Percentiles rank a stretch among this genome's conserved stretches.
Evolutionary conservation across 2,797 vertebrate genomes (phyloP).

Genomic region (Enteromius argenteus): DNA sequence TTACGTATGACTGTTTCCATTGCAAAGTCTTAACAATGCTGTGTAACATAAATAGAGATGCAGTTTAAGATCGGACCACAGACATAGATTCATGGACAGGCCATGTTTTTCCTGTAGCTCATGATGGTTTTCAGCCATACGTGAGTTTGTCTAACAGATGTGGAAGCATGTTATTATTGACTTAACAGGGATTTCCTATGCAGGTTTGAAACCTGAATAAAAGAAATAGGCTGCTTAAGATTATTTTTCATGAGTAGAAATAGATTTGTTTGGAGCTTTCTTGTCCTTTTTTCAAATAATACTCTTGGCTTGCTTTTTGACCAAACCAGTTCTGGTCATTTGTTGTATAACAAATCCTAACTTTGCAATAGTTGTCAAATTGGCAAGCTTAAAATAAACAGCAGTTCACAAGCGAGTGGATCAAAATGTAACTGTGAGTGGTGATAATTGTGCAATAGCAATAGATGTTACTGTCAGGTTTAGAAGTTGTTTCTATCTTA

Average conservation of each 20-base stretch:
- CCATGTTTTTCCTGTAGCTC: conserved; percentile 2
- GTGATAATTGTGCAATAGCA: conserved; percentile 49
- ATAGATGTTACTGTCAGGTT: conserved; percentile 41
- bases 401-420: conserved; percentile 20
- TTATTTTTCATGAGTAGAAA: conserved; percentile 10
- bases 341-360: conserved; percentile 31
- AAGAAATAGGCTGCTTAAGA: conserved; percentile 28
- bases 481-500: conserved; percentile 34
- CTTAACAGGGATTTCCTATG: background rate
- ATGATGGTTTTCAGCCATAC: conserved; percentile 9
- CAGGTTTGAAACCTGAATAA: conserved; percentile 17
- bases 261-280: background rate
- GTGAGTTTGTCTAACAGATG: background rate
- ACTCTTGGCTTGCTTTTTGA: conserved; percentile 24
- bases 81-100: background rate
- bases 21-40: conserved; percentile 14
- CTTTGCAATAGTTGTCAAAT: conserved; percentile 33
- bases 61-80: conserved; percentile 5
- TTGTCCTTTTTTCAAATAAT: background rate
- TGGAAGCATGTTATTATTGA: background rate
- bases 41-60: conserved; percentile 5
- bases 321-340: conserved; percentile 18
- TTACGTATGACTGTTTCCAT: conserved; percentile 11
- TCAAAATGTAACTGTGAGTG: conserved; percentile 39
- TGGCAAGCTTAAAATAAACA: conserved; percentile 22